Evolutionary conservation across 2,113 vertebrate species (phyloP), one percentile per base, ranked within the genome.

Genomic region (Tragelaphus imberbis): DNA sequence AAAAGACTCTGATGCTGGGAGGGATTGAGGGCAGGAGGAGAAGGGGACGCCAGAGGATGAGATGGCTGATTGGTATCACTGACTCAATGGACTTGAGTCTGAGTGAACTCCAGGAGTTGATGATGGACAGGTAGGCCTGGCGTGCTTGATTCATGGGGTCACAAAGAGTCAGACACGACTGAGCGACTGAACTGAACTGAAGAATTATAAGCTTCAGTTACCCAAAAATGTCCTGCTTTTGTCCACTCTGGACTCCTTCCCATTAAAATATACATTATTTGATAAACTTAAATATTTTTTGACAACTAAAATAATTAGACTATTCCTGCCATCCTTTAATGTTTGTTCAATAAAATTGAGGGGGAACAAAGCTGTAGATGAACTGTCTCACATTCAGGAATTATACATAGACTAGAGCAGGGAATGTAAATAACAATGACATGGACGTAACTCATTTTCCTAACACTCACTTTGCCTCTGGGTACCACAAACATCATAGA

Each of bases 261-360:
- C 58, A 68, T 49, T 75, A 55, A 95, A 84, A 94, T 14, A 88
- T 19, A 23, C 3, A 65, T 4, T 94, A 81, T 88, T 79, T 82
- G 75, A 91, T 90, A 25, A 88, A 59, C 88, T 28, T 11, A 85
- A 87, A 68, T 94, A 61, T 40, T 71, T 86, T 89, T 80, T 71
- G 13, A 49, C 21, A 77, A 96, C 19, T 51, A 90, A 92, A 92
- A 33, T 87, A 84, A 81, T 63, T 58, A 81, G 23, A 80, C 36
- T 58, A 63, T 17, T 96, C 94, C 88, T 53, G 21, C 13, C 36
- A 71, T 90, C 47, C 68, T 97, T 95, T 44, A 75, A 90, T 80
- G 81, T 63, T 85, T 84, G 15, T 94, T 96, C 10, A 94, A 90
- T 68, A 97, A 90, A 97, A 59, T 13, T 55, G 25, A 65, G 15